Evolutionary conservation across 2,797 vertebrate species (phyloP), one percentile per base, ranked within the genome.

Genomic region (Mormyrops boulengeri): DNA sequence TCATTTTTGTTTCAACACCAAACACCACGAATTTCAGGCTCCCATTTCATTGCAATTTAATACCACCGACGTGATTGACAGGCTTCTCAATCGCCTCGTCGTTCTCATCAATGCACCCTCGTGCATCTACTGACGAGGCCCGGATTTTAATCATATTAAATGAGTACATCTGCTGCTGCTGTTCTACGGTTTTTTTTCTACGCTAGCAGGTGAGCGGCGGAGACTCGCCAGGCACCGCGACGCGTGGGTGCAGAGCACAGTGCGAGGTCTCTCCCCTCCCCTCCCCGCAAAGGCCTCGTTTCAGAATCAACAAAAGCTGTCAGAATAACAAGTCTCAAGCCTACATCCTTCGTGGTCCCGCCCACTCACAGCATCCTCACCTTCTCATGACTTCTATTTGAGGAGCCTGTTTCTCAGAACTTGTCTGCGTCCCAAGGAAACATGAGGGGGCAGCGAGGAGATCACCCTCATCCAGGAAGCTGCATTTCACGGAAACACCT

Each of bases 171-270:
- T 77, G 14, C 14, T 82, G 38, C 73, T 1, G 19, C 69, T 38
- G 66, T 73, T 4, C 66, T 62, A 26, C 0, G 57, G 9, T 60
- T 60, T 26, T 66, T 62, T 77, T 82, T 44, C 19, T n/a, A 47
- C 2, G 19, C 17, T n/a, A 8, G 38, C 77, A 82, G 77, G 77
- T 22, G 38, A 87, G 85, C 17, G 17, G 85, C 26, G 17, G 26
- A 91, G 90, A 91, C 91, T 90, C 89, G 89, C 57, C 0, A 4
- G 60, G 91, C 82, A 80, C 66, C 91, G 91, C 90, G 89, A 91
- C 38, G n/a, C 7, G 92, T 47, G 89, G 92, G 91, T 85, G 90
- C 87, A 86, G 91, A 66, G 91, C 85, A 8, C 3, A 14, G 11
- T 52, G 14, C 12, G 57, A 92, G 88, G 89, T 88, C 52, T 91